phyloP scores from a whole-genome alignment of 2,797 vertebrate genomes.

The Discoglossus pictus region DNA sequence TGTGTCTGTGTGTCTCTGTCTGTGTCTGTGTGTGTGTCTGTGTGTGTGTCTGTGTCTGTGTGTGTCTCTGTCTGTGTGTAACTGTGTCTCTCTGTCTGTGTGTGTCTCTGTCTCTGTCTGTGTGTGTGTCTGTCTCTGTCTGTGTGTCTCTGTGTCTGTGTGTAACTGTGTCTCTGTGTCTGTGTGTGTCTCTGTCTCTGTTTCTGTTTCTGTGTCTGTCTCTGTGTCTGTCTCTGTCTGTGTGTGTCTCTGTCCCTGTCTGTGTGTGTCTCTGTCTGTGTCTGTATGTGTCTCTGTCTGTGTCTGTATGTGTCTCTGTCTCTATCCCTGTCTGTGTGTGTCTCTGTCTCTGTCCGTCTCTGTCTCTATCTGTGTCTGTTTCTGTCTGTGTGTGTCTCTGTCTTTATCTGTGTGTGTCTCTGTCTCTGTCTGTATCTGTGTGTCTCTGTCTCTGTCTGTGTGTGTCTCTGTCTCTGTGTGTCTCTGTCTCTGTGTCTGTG shows the following conservation, averaged over 20 bases:
- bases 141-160: constrained; percentile 1
- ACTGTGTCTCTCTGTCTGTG: background rate
- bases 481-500: constrained; percentile 6
- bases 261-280: background rate
- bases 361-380: background rate
- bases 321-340: constrained; percentile 1
- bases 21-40: background rate
- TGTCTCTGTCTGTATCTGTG: constrained; percentile 2
- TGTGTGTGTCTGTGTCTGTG: constrained; percentile 1
- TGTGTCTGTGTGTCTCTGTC: constrained; percentile 5
- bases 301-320: constrained; percentile 8
- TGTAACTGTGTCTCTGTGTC: background rate
- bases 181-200: background rate
- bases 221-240: constrained; percentile 2
- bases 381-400: background rate
- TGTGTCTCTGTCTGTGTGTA: constrained; percentile 1
- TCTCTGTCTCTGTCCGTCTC: background rate
- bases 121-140: background rate
- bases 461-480: constrained; percentile 1
- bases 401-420: background rate
- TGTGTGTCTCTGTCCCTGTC: background rate
- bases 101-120: background rate
- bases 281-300: constrained; percentile 3
- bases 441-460: background rate
- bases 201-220: background rate